Conservation (phyloP, 2,888 invertebrate species). For the Tetranychus truncatus region DNA sequence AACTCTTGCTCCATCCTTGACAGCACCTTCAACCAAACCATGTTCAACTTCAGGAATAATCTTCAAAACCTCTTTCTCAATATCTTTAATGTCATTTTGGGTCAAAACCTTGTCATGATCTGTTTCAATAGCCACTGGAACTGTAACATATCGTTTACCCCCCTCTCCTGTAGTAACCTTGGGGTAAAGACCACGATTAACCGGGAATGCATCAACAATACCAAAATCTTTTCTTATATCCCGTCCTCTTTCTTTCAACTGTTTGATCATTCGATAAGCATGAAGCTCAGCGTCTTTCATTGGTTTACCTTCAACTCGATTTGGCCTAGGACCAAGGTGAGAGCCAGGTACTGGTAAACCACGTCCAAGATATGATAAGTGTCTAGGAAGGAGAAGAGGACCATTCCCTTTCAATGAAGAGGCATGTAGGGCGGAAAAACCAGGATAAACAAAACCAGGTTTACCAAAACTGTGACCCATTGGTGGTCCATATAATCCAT, state of each 20-base stretch:
- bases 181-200: background rate
- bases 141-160: slow-evolving; percentile 13
- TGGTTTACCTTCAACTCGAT: background rate
- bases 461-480: background rate
- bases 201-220: background rate
- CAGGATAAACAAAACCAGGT: background rate
- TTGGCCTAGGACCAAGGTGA: background rate
- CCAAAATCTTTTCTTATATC: slow-evolving; percentile 3
- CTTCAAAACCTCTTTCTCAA: slow-evolving; percentile 14
- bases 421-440: no score
- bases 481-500: background rate
- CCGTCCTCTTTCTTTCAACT: slow-evolving; percentile 3
- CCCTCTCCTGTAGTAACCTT: background rate
- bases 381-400: no score
- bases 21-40: slow-evolving; percentile 9
- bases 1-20: slow-evolving; percentile 3
- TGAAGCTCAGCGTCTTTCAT: slow-evolving; percentile 4
- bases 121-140: slow-evolving; percentile 21
- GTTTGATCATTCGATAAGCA: slow-evolving; percentile 1
- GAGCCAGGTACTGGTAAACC: background rate
- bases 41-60: slow-evolving; percentile 8
- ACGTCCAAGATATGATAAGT: no score
- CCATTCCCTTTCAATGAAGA: no score
- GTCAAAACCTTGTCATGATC: slow-evolving; percentile 18
- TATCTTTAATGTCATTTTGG: slow-evolving; percentile 17